These are phyloP conservation scores for Ia io DNA, from an alignment of 2,113 vertebrate genomes.

Conservation along the genomic window DNA sequence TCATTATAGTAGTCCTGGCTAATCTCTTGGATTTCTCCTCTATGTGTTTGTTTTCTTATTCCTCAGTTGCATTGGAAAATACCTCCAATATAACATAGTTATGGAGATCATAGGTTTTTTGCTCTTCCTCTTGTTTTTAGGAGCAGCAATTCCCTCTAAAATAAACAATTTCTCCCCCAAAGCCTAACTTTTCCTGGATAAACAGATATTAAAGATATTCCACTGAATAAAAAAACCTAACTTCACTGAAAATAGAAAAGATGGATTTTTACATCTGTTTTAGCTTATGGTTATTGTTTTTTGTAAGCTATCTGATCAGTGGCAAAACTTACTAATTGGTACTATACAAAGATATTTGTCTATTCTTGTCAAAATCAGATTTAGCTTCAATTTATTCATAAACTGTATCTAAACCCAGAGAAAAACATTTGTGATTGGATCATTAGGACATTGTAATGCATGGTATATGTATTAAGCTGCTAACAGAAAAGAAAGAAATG, in stretches of 20 bases:
- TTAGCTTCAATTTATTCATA: not conserved
- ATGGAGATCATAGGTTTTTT: not conserved
- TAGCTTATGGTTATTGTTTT: not conserved
- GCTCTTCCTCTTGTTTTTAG: not conserved
- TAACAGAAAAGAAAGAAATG: not conserved
- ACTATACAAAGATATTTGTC: not conserved
- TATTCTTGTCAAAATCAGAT: not conserved
- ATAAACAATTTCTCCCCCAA: not conserved
- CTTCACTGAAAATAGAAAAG: conserved; percentile 30
- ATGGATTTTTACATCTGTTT: not conserved
- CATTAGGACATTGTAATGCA: not conserved
- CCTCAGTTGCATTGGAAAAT: not conserved
- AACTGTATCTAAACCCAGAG: not conserved
- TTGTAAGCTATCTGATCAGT: not conserved
- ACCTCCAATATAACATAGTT: not conserved
- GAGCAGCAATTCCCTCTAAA: not conserved
- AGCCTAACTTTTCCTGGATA: not conserved
- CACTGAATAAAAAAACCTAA: conserved; percentile 48
- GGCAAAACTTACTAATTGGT: not conserved
- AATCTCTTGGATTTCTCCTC: not conserved
- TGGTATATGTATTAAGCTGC: not conserved
- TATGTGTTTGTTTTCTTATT: not conserved
- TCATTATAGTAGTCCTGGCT: not conserved
- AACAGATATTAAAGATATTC: not conserved
- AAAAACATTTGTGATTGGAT: not conserved